phyloP scores from a whole-genome alignment of 1,140 invertebrate genomes.

The Babylonia areolata region DNA sequence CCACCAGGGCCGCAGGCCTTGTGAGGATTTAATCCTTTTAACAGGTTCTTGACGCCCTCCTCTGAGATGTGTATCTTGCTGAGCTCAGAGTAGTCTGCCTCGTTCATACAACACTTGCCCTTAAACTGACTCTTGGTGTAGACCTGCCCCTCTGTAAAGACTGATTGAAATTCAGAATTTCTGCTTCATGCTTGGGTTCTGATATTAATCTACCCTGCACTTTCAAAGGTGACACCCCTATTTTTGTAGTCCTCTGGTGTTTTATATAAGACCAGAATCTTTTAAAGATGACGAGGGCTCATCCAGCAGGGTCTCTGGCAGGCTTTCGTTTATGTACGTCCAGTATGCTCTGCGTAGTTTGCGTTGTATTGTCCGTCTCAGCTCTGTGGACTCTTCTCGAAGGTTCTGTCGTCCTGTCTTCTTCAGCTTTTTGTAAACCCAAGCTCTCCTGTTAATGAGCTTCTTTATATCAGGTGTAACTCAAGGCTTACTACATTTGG shows the following conservation, averaged over 20 bases:
- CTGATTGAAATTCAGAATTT: constrained; percentile 27
- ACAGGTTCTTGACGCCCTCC: constrained; percentile 25
- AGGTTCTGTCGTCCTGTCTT: neutral
- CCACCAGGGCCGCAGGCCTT: constrained; percentile 46
- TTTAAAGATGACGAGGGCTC: neutral
- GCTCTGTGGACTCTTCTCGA: neutral
- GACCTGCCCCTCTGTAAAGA: constrained; percentile 28
- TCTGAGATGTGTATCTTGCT: constrained; percentile 33
- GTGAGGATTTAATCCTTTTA: constrained; percentile 21
- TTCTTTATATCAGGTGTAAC: neutral
- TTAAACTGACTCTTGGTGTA: constrained; percentile 2
- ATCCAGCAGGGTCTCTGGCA: neutral
- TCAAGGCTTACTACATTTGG: neutral
- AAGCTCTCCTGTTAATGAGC: neutral
- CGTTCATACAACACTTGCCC: neutral
- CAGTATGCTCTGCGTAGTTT: neutral
- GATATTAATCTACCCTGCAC: constrained; percentile 18
- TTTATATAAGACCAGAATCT: constrained; percentile 40
- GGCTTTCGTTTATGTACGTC: neutral
- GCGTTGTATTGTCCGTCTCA: neutral
- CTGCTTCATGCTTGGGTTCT: constrained; percentile 3
- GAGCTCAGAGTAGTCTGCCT: neutral
- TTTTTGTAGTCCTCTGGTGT: constrained; percentile 27
- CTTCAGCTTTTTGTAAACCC: neutral
- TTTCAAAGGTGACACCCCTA: constrained; percentile 29